phyloP scores from a whole-genome alignment of 2,888 invertebrate species.

The Enoplolaimus lenunculus region DNA sequence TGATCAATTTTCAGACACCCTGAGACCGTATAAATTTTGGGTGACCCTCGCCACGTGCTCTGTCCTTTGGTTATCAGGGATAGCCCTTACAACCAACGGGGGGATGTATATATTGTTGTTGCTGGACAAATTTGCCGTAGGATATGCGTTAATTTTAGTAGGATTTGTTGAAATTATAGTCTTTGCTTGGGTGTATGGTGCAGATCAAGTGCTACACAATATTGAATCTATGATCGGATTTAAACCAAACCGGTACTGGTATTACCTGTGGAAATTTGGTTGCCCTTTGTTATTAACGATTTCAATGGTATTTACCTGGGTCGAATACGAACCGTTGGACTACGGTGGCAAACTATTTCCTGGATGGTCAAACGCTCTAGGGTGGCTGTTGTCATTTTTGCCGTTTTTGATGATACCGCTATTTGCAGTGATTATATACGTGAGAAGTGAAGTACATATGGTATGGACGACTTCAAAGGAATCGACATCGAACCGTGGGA shows the following conservation, averaged over 20 bases:
- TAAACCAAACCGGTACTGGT: conserved; percentile 34
- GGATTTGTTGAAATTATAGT: conserved; percentile 24
- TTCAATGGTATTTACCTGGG: conserved; percentile 35
- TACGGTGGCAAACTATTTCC: conserved; percentile 34
- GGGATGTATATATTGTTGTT: conserved; percentile 26
- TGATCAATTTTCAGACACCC: conserved; percentile 20
- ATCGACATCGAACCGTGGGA: too few relatives aligned
- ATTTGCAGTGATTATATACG: conserved; percentile 25
- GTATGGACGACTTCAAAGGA: background rate
- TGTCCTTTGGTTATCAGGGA: conserved; percentile 21
- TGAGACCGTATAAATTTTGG: conserved; percentile 25
- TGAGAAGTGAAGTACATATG: conserved; percentile 24
- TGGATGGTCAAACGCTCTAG: conserved; percentile 37
- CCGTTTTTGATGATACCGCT: conserved; percentile 37
- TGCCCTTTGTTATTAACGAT: conserved; percentile 37
- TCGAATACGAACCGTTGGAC: conserved; percentile 35
- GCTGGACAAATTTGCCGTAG: conserved; percentile 24
- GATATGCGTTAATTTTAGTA: conserved; percentile 24
- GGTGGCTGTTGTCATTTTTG: conserved; percentile 33
- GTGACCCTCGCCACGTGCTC: conserved; percentile 22
- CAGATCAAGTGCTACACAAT: conserved; percentile 27
- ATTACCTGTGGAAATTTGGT: conserved; percentile 36
- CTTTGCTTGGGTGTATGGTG: conserved; percentile 24
- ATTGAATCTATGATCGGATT: conserved; percentile 39
- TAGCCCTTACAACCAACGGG: conserved; percentile 21